Evolutionary conservation across 2,888 invertebrate species (phyloP).

Genomic region (Volucella inanis): DNA sequence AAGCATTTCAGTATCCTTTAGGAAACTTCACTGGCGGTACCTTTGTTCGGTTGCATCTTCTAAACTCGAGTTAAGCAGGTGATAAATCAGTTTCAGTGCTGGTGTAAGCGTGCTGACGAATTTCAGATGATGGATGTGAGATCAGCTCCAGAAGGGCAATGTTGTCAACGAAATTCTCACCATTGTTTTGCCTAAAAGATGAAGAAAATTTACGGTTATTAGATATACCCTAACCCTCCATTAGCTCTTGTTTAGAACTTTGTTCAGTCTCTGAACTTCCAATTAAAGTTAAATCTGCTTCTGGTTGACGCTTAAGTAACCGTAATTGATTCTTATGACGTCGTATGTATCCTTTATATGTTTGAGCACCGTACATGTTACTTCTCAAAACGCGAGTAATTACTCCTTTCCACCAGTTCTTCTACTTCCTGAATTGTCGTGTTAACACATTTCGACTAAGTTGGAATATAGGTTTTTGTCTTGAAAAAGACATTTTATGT

Average conservation of each 20-base stretch:
- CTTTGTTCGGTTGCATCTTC: too few relatives aligned
- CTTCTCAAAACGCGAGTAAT: conserved; percentile 4
- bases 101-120: too few relatives aligned
- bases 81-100: too few relatives aligned
- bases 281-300: neutral
- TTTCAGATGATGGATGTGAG: too few relatives aligned
- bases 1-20: too few relatives aligned
- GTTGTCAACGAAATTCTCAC: too few relatives aligned
- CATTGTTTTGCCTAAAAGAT: too few relatives aligned
- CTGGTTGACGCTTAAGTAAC: neutral
- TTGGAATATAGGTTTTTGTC: conserved; percentile 24
- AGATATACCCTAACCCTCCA: too few relatives aligned
- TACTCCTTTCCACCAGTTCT: conserved; percentile 21
- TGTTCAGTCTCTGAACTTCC: conserved; percentile 14
- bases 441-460: neutral
- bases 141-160: too few relatives aligned
- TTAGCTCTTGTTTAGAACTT: neutral
- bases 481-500: conserved; percentile 35
- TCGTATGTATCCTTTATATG: conserved; percentile 2
- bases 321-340: conserved; percentile 23
- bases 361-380: neutral
- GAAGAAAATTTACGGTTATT: too few relatives aligned
- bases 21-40: too few relatives aligned
- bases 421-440: neutral
- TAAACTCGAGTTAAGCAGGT: too few relatives aligned